A percentile compares a stretch with the other conserved stretches of the same genome.
Evolutionary conservation across 2,888 invertebrate species (phyloP).

Genomic region (Rambutsinella grinnellia): DNA sequence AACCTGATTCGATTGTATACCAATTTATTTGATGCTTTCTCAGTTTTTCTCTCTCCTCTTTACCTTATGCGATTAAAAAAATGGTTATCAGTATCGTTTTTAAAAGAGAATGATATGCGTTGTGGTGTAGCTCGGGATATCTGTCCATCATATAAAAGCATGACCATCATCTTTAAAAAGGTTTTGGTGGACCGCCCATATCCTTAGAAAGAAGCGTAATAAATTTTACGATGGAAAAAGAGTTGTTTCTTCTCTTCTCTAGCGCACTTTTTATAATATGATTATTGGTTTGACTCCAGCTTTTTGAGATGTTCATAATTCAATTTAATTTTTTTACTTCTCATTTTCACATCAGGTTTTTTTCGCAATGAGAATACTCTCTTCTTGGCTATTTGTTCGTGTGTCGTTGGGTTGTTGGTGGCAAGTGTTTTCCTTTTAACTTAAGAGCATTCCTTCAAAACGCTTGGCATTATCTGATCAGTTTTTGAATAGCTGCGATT

Average conservation of each 20-base stretch:
- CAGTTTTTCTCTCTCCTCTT: background rate
- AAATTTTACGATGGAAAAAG: slow-evolving; percentile 36
- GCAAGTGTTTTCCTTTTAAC: too few relatives aligned
- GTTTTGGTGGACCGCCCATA: slow-evolving; percentile 35
- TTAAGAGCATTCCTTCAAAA: slow-evolving; percentile 3
- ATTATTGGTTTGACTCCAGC: slow-evolving; percentile 39
- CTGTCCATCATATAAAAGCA: slow-evolving; percentile 4
- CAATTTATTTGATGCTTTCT: slow-evolving; percentile 29
- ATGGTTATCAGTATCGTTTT: slow-evolving; percentile 1
- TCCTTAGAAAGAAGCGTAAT: slow-evolving; percentile 35
- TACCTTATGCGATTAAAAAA: background rate
- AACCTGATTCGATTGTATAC: too few relatives aligned
- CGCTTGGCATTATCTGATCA: slow-evolving; percentile 19
- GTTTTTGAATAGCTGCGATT: too few relatives aligned
- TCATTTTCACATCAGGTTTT: slow-evolving; percentile 27
- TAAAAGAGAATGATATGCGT: background rate
- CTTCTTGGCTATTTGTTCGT: background rate
- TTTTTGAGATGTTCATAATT: slow-evolving; percentile 40
- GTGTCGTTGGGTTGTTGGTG: background rate
- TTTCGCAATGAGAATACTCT: background rate
- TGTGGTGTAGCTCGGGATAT: background rate
- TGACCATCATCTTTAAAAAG: too few relatives aligned
- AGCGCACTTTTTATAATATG: slow-evolving; percentile 18
- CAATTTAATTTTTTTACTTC: slow-evolving; percentile 40
- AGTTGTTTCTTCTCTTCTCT: slow-evolving; percentile 21